Percentiles rank a stretch among this genome's conserved stretches.
These are phyloP conservation scores for Nannospalax galili DNA, from an alignment of 2,113 vertebrate genomes.

Conservation along the genomic window DNA sequence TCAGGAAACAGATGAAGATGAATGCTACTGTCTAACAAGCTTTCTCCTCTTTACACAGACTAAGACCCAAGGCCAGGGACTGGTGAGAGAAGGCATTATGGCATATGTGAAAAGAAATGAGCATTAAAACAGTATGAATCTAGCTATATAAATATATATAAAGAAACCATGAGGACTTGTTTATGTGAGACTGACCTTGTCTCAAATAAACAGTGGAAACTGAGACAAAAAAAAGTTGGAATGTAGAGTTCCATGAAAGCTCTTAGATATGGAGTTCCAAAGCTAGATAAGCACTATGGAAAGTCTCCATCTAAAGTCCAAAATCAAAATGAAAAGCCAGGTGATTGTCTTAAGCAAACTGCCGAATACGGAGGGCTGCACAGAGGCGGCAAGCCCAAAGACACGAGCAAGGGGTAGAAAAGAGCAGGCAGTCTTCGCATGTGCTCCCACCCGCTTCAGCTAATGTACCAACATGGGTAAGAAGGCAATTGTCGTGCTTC, in stretches of 20 bases:
- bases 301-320: not conserved
- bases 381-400: not conserved
- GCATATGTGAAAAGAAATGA: not conserved
- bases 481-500: not conserved
- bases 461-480: not conserved
- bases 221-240: not conserved
- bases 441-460: no score
- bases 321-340: not conserved
- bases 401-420: no score
- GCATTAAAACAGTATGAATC: not conserved
- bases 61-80: not conserved
- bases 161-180: not conserved
- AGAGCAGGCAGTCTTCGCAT: not conserved
- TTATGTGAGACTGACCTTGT: not conserved
- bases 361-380: not conserved
- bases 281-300: no score
- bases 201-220: not conserved
- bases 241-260: not conserved
- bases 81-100: not conserved
- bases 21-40: not conserved
- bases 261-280: no score
- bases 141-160: not conserved
- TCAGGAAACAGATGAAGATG: not conserved
- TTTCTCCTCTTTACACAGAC: not conserved
- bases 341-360: not conserved